Conservation (phyloP, 2,113 vertebrate species). For the Capreolus pygargus region DNA sequence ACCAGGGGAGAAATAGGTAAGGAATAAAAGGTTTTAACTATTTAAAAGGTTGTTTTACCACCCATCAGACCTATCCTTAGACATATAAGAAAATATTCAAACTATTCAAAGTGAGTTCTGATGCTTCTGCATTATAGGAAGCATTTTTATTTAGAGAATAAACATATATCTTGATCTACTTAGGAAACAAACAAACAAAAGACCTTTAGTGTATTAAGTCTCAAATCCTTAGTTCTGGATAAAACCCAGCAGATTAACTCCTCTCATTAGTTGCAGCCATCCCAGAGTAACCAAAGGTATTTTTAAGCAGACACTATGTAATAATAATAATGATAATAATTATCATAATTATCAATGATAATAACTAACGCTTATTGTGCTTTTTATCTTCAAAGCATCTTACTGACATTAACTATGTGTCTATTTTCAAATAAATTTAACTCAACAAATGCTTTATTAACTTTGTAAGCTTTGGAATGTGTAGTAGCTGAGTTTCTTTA, state of each 20-base stretch:
- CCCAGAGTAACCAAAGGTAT: slow-evolving; percentile 51
- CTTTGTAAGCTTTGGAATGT: slow-evolving; percentile 46
- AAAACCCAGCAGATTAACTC: slow-evolving; percentile 56
- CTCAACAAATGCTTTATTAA: slow-evolving; percentile 67
- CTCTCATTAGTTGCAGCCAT: slow-evolving; percentile 55
- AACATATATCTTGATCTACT: slow-evolving; percentile 27
- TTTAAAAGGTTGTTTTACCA: slow-evolving; percentile 19
- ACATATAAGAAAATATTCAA: slow-evolving; percentile 17
- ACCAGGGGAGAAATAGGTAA: slow-evolving; percentile 6
- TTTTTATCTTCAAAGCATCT: slow-evolving; percentile 76
- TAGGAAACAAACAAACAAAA: not conserved
- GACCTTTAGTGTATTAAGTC: not conserved
- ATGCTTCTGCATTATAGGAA: slow-evolving; percentile 4
- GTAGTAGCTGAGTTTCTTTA: slow-evolving; percentile 24
- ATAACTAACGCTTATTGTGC: slow-evolving; percentile 74
- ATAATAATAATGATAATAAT: slow-evolving; percentile 78
- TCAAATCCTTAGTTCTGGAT: slow-evolving; percentile 47
- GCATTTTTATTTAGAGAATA: not conserved
- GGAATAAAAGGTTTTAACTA: not conserved
- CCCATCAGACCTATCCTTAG: not conserved
- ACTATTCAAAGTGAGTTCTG: slow-evolving; percentile 16
- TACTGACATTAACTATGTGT: slow-evolving; percentile 56
- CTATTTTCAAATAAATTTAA: slow-evolving; percentile 70
- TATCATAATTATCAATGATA: slow-evolving; percentile 76
- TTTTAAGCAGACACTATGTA: slow-evolving; percentile 75